Base-by-base conservation (phyloP, 2,888 invertebrate species). In the Drosophila hawaiiensis region DNA sequence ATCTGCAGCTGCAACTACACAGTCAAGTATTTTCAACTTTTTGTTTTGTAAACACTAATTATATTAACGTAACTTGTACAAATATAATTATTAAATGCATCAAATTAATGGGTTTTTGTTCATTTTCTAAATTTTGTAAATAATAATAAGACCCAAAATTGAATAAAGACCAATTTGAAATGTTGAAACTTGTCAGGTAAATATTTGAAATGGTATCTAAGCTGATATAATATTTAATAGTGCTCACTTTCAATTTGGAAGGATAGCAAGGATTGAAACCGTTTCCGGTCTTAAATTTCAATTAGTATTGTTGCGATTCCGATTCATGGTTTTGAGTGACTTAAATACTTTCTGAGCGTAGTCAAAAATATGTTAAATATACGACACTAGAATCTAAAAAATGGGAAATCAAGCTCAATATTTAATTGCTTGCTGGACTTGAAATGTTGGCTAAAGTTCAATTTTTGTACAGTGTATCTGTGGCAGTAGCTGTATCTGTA, bases 1-100 rank as follows among this genome's bases (percentile, higher is more conserved):
- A 50, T 69, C 47, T 56, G 73, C 54, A 31, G 37, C 52, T 12
- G 6, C 2, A 43, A 5, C 29, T 29, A 41, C 56, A 58, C 56
- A 10, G 25, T 7, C 4, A 19, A 37, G 1, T 25, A 55, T 55
- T 19, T 19, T 14, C 3, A 5, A 3, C 16, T 12, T 50, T 1
- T 4, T 14, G 0, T 28, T 7, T 9, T 10, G 5, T 19, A 10
- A 52, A 19, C 16, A 9, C 3, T 29, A 9, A 28, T 10, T 16
- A 10, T 3, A 47, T 25, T 10, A 5, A 19, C 10, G 9, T 2
- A 9, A 49, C 1, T 47, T 14, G 22, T 3, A 7, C 4, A 28
- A 28, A 19, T 19, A 28, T 2, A 28, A 47, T 14, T 47, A 14
- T 14, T 7, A 47, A 47, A 22, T 22, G 14, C 3, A 3, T 3